Base-by-base conservation (phyloP, 2,888 invertebrate species). In the Agriopis marginaria region DNA sequence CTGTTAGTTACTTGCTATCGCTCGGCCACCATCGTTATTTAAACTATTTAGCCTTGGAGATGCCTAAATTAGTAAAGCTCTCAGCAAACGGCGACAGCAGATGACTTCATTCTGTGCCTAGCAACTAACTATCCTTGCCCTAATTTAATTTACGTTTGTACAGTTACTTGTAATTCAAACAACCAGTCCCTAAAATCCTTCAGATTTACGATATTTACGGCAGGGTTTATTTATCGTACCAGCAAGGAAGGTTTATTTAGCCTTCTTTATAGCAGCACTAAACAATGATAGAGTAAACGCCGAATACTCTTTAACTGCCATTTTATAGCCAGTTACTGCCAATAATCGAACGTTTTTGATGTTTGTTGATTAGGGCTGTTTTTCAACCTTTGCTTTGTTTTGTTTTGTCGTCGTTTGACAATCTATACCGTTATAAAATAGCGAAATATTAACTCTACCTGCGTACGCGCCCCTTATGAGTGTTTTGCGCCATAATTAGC, bases 211-310 rank as follows among this genome's bases (percentile, higher is more conserved):
- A 76, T 68, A 66, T 66, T 70, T 70, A 66, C 69, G 69, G 66
- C 40, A 32, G 9, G 1, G 49, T 42, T 63, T 60, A 68, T 68
- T 69, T 69, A 69, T 55, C 59, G 64, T 44, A 10, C 60, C 53
- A 17, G 44, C 59, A 32, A 44, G 14, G 42, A 45, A 51, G 60
- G 49, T 78, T 81, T 79, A 75, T 73, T 70, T 69, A 65, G 72
- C 53, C 70, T 79, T 75, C 66, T 84, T 83, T 84, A 84, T 79
- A 73, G 76, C 62, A 62, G 75, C 76, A 76, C 76, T 83, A 83
- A 84, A 82, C 80, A 80, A 81, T 79, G 79, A 76, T 78, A 69
- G 66, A 80, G 77, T 76, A 77, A 78, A 78, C 79, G 75, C 60
- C 65, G 67, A 70, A 67, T 68, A 45, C 53, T 61, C 49, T 61